Conservation (phyloP, 1,140 invertebrate genomes). For the Asbolus verrucosus region DNA sequence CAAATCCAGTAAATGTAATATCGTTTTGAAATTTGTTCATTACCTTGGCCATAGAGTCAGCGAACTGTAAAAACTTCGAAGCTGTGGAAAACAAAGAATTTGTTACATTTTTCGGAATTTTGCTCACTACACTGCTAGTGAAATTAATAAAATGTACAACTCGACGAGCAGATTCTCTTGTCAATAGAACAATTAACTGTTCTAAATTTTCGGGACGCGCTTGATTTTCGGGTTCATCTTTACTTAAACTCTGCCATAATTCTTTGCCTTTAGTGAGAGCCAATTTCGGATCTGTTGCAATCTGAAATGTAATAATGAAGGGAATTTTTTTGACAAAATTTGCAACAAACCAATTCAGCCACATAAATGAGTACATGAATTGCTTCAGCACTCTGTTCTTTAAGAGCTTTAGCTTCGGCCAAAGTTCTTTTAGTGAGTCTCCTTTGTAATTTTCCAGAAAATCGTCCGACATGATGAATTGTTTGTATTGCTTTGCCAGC, state of each 20-base stretch:
- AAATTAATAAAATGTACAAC: slow-evolving; percentile 83
- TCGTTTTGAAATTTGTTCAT: slow-evolving; percentile 11
- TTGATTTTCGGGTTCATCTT: slow-evolving; percentile 85
- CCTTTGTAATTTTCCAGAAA: slow-evolving; percentile 76
- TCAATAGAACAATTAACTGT: slow-evolving; percentile 78
- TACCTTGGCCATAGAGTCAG: slow-evolving; percentile 60
- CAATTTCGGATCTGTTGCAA: slow-evolving; percentile 80
- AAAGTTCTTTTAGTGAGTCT: slow-evolving; percentile 80
- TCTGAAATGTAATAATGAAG: slow-evolving; percentile 64
- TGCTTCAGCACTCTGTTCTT: slow-evolving; percentile 82
- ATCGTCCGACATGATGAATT: slow-evolving; percentile 79
- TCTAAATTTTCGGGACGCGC: slow-evolving; percentile 80
- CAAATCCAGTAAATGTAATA: slow-evolving; percentile 1
- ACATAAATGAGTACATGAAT: slow-evolving; percentile 81
- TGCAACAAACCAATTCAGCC: slow-evolving; percentile 79
- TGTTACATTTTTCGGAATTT: slow-evolving; percentile 67
- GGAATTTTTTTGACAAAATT: neutral
- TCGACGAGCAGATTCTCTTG: slow-evolving; percentile 78
- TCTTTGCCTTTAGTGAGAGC: slow-evolving; percentile 80
- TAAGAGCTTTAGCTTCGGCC: slow-evolving; percentile 79
- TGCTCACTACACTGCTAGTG: slow-evolving; percentile 68
- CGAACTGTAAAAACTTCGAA: slow-evolving; percentile 50
- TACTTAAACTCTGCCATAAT: slow-evolving; percentile 76
- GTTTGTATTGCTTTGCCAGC: slow-evolving; percentile 74
- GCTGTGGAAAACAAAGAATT: slow-evolving; percentile 47